A percentile compares a stretch with the other conserved stretches of the same genome.
Evolutionary conservation across 2,888 invertebrate species (phyloP).

Genomic region (Dasypolia templi): DNA sequence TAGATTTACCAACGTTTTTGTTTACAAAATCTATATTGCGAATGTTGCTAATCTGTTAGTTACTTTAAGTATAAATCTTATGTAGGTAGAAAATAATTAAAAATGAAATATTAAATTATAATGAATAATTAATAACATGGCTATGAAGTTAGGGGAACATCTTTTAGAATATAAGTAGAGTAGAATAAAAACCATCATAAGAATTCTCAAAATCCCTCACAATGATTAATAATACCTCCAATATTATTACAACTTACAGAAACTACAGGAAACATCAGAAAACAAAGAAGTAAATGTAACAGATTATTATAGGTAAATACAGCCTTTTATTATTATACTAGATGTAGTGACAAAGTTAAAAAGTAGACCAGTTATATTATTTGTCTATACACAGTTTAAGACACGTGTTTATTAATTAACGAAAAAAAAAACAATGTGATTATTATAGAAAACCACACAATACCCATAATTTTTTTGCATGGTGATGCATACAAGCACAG

Average conservation of each 20-base stretch:
- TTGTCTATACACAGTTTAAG: not conserved
- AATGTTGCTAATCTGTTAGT: conserved; percentile 16
- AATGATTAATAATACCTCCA: conserved; percentile 18
- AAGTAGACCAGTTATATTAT: not conserved
- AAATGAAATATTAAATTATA: conserved; percentile 41
- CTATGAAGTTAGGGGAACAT: conserved; percentile 55
- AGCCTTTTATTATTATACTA: too few relatives aligned
- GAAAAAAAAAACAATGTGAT: too few relatives aligned
- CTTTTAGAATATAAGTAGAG: conserved; percentile 32
- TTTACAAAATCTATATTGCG: conserved; percentile 11
- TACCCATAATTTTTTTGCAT: too few relatives aligned
- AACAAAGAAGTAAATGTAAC: not conserved
- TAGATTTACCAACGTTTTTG: not conserved
- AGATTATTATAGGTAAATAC: not conserved
- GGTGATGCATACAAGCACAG: not conserved
- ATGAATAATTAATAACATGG: conserved; percentile 21
- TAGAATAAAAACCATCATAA: conserved; percentile 20
- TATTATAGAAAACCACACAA: too few relatives aligned
- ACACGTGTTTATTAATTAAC: too few relatives aligned
- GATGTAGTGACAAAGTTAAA: not conserved
- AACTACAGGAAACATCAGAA: not conserved
- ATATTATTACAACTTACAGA: conserved; percentile 14
- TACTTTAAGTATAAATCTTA: conserved; percentile 4
- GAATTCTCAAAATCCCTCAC: conserved; percentile 8
- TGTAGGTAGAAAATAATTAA: conserved; percentile 51